These are phyloP conservation scores for Lateolabrax maculatus DNA, from an alignment of 2,797 vertebrate genomes.

Conservation along the genomic window DNA sequence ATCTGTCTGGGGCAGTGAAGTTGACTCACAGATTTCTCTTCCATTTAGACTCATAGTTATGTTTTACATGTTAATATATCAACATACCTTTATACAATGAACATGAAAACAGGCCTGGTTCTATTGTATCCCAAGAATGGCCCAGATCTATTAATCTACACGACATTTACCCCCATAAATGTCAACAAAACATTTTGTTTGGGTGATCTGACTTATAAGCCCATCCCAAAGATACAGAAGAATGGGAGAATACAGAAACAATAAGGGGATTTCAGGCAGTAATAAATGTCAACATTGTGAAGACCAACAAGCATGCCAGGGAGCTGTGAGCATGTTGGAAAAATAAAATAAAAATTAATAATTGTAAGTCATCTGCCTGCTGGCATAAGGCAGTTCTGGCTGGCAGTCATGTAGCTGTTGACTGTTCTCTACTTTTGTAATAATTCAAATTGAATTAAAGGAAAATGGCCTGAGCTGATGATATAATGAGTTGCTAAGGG, in stretches of 20 bases:
- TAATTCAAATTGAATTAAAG: slow-evolving; percentile 88
- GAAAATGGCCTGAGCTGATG: slow-evolving; percentile 83
- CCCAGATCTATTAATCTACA: slow-evolving; percentile 28
- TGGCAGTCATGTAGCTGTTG: slow-evolving; percentile 80
- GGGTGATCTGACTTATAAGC: slow-evolving; percentile 39
- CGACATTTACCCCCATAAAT: slow-evolving; percentile 26
- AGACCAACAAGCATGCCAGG: slow-evolving; percentile 58
- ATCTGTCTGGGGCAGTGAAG: slow-evolving; percentile 3
- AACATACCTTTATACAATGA: slow-evolving; percentile 47
- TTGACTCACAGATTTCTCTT: slow-evolving; percentile 25
- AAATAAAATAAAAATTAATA: slow-evolving; percentile 62
- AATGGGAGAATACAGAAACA: slow-evolving; percentile 45
- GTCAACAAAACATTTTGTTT: slow-evolving; percentile 31
- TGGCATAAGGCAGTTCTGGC: slow-evolving; percentile 76
- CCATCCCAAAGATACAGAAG: slow-evolving; percentile 20
- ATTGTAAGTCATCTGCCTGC: slow-evolving; percentile 78
- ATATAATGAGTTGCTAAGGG: slow-evolving; percentile 87
- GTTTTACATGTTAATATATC: slow-evolving; percentile 53
- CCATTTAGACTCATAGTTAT: slow-evolving; percentile 44
- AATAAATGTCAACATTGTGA: slow-evolving; percentile 71
- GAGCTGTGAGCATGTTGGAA: slow-evolving; percentile 41
- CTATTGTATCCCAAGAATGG: slow-evolving; percentile 23
- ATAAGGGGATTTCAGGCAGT: slow-evolving; percentile 27
- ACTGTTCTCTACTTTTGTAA: slow-evolving; percentile 83
- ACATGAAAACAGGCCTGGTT: slow-evolving; percentile 37